Evolutionary conservation across 2,797 vertebrate species (phyloP).

Genomic region (Syngnathus acus): DNA sequence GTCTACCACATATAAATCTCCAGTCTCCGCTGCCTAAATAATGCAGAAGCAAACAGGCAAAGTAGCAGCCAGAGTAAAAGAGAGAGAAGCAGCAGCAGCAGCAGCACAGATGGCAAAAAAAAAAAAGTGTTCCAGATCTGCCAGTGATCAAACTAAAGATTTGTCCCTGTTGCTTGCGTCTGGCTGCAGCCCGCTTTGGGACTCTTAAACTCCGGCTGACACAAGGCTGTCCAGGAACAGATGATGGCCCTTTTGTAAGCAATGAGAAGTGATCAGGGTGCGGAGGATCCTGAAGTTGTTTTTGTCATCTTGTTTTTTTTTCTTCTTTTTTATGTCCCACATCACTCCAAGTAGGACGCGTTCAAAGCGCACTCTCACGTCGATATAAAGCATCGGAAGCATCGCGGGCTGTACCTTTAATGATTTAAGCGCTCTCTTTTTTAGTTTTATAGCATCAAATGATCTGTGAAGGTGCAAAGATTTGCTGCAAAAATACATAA

Average conservation of each 20-base stretch:
- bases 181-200: conserved; percentile 45
- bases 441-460: conserved; percentile 5
- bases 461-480: conserved; percentile 5
- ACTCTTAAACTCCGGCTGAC: conserved; percentile 59
- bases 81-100: background rate
- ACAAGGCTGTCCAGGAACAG: conserved; percentile 48
- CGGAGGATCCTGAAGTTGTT: background rate
- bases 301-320: background rate
- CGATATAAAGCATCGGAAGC: background rate
- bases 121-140: conserved; percentile 50
- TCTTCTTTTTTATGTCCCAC: background rate
- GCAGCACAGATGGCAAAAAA: background rate
- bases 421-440: conserved; percentile 7
- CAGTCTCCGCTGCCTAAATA: conserved; percentile 34
- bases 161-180: conserved; percentile 55
- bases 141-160: conserved; percentile 64
- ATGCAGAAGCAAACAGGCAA: conserved; percentile 26
- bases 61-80: conserved; percentile 7
- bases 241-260: conserved; percentile 7
- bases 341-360: conserved; percentile 5
- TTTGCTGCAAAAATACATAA: background rate
- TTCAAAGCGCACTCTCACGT: background rate
- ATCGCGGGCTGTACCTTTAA: background rate
- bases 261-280: conserved; percentile 38
- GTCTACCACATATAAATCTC: conserved; percentile 42